Evolutionary conservation across 2,113 vertebrate species (phyloP).

Genomic region (Chamaea fasciata): DNA sequence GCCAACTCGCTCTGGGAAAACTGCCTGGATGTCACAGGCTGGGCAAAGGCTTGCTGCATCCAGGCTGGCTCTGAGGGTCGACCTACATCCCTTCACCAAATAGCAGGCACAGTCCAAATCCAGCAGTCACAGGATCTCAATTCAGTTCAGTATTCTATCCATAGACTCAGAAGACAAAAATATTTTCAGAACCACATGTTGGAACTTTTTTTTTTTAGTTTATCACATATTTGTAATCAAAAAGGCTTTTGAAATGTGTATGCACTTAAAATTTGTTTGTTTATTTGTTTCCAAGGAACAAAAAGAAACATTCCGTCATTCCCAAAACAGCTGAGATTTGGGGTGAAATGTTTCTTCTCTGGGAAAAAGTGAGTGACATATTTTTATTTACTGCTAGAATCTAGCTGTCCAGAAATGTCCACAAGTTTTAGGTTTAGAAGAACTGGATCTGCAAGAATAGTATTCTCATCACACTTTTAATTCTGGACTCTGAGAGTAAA

Average conservation of each 20-base stretch:
- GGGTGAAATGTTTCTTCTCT: neutral
- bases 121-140: neutral
- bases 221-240: neutral
- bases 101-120: neutral
- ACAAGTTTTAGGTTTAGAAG: neutral
- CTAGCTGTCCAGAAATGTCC: neutral
- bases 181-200: neutral
- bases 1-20: neutral
- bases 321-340: neutral
- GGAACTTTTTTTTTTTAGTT: neutral
- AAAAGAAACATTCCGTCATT: neutral
- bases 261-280: neutral
- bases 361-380: neutral
- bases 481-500: neutral
- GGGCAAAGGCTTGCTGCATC: neutral
- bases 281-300: neutral
- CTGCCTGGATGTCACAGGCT: neutral
- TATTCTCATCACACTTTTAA: neutral
- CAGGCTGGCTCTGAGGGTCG: neutral
- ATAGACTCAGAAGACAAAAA: neutral
- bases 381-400: neutral
- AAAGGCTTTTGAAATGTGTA: neutral
- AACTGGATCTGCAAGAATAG: neutral
- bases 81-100: neutral
- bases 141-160: neutral